These are phyloP conservation scores for Oligia strigilis DNA, from an alignment of 2,888 invertebrate species.

Conservation along the genomic window DNA sequence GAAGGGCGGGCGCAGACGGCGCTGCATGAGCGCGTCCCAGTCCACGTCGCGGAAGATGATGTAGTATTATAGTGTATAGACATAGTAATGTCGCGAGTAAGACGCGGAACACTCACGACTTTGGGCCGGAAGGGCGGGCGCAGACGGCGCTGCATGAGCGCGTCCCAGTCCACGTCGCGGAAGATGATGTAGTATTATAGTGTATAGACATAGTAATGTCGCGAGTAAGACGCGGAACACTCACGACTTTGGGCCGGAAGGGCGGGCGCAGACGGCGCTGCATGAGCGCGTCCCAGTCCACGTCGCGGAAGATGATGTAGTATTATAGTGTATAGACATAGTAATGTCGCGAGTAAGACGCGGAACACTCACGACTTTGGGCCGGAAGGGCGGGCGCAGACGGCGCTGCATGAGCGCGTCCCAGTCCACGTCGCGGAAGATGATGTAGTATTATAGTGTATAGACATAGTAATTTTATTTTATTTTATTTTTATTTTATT, in stretches of 20 bases:
- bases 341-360: too few relatives aligned
- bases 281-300: conserved; percentile 99
- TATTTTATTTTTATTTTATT: too few relatives aligned
- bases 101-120: conserved; percentile 93
- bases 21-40: conserved; percentile 98
- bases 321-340: too few relatives aligned
- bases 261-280: conserved; percentile 98
- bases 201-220: too few relatives aligned
- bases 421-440: conserved; percentile 99
- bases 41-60: conserved; percentile 97
- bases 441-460: too few relatives aligned
- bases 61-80: too few relatives aligned
- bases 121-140: conserved; percentile 99
- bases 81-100: too few relatives aligned
- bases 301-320: conserved; percentile 94
- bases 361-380: conserved; percentile 96
- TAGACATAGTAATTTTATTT: too few relatives aligned
- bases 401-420: conserved; percentile 96
- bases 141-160: conserved; percentile 96
- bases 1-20: conserved; percentile 98
- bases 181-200: conserved; percentile 89
- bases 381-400: conserved; percentile 99
- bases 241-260: conserved; percentile 99
- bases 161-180: conserved; percentile 98
- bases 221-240: conserved; percentile 72